Conservation (phyloP, 2,888 invertebrate species). For the Melanargia galathea region DNA sequence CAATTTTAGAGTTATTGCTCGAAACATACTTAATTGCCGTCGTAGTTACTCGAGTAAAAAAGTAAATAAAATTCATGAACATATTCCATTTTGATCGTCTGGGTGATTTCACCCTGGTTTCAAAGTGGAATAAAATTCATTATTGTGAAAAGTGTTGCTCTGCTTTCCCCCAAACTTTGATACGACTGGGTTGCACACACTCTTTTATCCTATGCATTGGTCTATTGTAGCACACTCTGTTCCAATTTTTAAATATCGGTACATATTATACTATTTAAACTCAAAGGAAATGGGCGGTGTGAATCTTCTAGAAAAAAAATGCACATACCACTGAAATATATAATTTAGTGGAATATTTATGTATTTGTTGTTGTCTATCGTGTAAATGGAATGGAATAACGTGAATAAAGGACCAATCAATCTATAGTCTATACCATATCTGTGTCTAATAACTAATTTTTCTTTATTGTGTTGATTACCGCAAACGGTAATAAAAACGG, state of each 20-base stretch:
- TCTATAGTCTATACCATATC: not conserved
- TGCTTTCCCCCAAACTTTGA: not conserved
- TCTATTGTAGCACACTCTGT: not conserved
- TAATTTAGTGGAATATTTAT: not conserved
- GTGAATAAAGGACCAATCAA: not conserved
- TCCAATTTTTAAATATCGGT: not conserved
- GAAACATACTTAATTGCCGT: not conserved
- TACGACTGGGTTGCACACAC: not conserved
- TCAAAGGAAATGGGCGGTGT: not conserved
- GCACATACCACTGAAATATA: not conserved
- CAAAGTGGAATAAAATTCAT: not conserved
- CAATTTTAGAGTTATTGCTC: not conserved
- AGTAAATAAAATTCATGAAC: too few species aligned
- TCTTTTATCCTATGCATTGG: not conserved
- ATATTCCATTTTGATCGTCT: too few species aligned
- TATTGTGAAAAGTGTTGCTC: not conserved
- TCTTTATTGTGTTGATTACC: constrained; percentile 1
- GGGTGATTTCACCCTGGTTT: too few species aligned
- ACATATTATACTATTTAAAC: not conserved
- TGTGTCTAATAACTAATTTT: not conserved
- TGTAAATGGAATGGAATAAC: not conserved
- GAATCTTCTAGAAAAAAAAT: not conserved
- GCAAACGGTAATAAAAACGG: too few species aligned
- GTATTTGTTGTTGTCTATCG: not conserved
- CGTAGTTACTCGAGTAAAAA: not conserved